A percentile compares a stretch with the other conserved stretches of the same genome.
phyloP scores from a whole-genome alignment of 2,888 invertebrate genomes.

The Dinocampus coccinellae region DNA sequence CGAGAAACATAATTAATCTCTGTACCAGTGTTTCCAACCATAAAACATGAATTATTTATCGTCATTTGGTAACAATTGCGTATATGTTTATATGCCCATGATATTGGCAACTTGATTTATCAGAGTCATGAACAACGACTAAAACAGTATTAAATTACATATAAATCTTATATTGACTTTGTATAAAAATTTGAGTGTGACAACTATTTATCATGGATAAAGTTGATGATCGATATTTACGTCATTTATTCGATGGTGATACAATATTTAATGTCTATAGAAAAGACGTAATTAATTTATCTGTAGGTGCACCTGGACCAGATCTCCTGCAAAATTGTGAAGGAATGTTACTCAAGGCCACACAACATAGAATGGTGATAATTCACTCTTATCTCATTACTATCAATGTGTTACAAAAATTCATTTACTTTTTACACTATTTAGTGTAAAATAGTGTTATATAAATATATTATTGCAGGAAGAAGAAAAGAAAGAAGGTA shows the following conservation, averaged over 20 bases:
- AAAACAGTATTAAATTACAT: not conserved
- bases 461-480: conserved; percentile 50
- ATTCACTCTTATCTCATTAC: not conserved
- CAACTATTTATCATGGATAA: not conserved
- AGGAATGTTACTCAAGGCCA: conserved; percentile 69
- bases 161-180: too few species aligned
- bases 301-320: conserved; percentile 73
- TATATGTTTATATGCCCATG: not conserved
- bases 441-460: not conserved
- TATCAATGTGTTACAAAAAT: too few species aligned
- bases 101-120: not conserved
- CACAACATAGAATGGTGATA: conserved; percentile 70
- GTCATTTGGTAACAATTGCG: not conserved
- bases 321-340: conserved; percentile 70
- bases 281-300: conserved; percentile 68
- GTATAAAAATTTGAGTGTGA: too few species aligned
- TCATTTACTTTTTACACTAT: too few species aligned
- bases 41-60: not conserved
- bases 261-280: conserved; percentile 70
- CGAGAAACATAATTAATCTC: not conserved
- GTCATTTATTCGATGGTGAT: conserved; percentile 71
- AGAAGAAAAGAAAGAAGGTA: conserved; percentile 61
- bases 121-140: not conserved
- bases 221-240: conserved; percentile 56
- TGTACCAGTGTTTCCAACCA: not conserved